Conservation (phyloP, 1,140 invertebrate species). For the Zaprionus ornatus region DNA sequence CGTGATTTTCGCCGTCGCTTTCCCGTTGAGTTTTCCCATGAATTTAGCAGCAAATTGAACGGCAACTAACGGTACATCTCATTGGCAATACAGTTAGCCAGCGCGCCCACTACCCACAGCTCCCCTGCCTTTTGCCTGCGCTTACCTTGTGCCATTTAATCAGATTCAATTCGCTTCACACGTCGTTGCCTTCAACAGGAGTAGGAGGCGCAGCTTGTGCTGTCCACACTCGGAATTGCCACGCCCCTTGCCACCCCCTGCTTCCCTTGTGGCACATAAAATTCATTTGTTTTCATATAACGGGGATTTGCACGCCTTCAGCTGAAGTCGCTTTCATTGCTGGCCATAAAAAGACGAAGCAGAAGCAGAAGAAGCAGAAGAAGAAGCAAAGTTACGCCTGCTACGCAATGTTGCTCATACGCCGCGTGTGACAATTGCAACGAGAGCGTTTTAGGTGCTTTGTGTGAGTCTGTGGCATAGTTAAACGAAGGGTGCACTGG, state of each 20-base stretch:
- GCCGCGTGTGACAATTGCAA: conserved; percentile 67
- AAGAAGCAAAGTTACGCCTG: conserved; percentile 6
- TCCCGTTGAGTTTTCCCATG: not conserved
- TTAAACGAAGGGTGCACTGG: not conserved
- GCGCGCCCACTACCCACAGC: conserved; percentile 1
- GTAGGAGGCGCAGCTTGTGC: not conserved
- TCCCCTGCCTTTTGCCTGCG: not conserved
- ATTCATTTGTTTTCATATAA: conserved; percentile 82
- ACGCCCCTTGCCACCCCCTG: conserved; percentile 17
- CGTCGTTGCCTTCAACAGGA: conserved; percentile 27
- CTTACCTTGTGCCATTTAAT: conserved; percentile 50
- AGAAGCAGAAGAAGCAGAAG: not conserved
- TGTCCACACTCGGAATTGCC: conserved; percentile 1
- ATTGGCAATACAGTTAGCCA: conserved; percentile 17
- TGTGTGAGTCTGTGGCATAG: not conserved
- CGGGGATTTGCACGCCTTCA: conserved; percentile 60
- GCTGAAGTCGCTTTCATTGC: conserved; percentile 33
- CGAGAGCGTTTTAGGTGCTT: conserved; percentile 1
- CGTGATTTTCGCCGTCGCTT: not conserved
- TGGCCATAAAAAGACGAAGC: conserved; percentile 55
- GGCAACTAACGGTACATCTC: conserved; percentile 15
- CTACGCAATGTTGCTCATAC: conserved; percentile 53
- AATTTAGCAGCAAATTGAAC: conserved; percentile 14
- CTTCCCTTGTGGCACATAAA: conserved; percentile 50
- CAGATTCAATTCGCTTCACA: conserved; percentile 73